Percentiles rank a stretch among this genome's conserved stretches.
phyloP scores from a whole-genome alignment of 2,113 vertebrate genomes.

The Donacobius atricapilla region DNA sequence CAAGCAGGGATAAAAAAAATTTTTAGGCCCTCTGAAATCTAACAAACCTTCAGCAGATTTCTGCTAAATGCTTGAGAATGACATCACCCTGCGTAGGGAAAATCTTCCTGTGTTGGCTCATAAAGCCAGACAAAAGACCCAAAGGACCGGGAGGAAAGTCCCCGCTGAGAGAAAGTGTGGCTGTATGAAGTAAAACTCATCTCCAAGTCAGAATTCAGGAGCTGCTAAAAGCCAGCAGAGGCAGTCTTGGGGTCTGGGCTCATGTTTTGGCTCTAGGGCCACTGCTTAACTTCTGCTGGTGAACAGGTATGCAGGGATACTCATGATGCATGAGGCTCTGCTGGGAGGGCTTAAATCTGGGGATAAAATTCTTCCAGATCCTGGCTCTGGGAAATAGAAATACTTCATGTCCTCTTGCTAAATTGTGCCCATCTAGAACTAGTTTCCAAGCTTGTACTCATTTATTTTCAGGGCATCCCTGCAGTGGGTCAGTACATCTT shows the following conservation, averaged over 20 bases:
- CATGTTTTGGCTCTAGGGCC: not conserved
- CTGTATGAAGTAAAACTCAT: not conserved
- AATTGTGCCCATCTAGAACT: not conserved
- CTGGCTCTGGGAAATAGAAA: not conserved
- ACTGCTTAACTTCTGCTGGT: fast-evolving
- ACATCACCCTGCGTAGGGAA: not conserved
- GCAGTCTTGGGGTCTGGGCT: not conserved
- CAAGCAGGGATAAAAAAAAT: not conserved
- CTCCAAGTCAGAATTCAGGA: not conserved
- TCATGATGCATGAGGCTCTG: not conserved
- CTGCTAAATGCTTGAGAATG: not conserved
- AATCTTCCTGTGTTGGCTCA: not conserved
- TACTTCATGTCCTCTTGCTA: not conserved
- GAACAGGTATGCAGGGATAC: not conserved
- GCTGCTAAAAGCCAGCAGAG: not conserved
- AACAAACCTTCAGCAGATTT: not conserved
- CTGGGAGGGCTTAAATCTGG: not conserved
- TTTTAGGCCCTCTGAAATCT: not conserved
- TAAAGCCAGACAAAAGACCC: not conserved
- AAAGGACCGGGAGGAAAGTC: not conserved
- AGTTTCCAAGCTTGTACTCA: not conserved
- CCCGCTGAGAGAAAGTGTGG: fast-evolving
- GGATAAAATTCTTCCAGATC: not conserved
- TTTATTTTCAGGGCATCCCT: not conserved
- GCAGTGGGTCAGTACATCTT: not conserved